Base-by-base conservation (phyloP, 2,888 invertebrate genomes). In the Gibbula magus region DNA sequence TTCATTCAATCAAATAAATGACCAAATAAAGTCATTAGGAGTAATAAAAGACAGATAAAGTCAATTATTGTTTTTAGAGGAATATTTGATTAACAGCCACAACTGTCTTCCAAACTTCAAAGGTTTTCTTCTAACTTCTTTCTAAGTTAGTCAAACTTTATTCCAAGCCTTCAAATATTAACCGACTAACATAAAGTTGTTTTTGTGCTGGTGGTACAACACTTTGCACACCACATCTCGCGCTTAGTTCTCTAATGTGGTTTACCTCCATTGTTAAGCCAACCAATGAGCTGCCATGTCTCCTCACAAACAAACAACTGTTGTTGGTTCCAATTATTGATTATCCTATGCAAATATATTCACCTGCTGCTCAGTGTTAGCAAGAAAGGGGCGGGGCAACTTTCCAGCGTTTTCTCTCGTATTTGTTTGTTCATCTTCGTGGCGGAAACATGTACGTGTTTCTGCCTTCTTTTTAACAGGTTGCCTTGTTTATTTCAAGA, bases 241-340 rank as follows among this genome's bases (percentile, higher is more conserved):
- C 16, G 25, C 29, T 29, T 29, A 61, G 16, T 61, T 61, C 61
- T 61, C 29, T 61, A 29, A 61, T 29, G 61, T 61, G 29, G 61
- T 29, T 61, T 61, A 25, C 29, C 61, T 18, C 61, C 61, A 29
- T 61, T 61, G 61, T 61, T 61, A 61, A 61, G 22, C 61, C 29
- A 16, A 61, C 61, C 29, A 29, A 61, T 29, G 29, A 61, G 61
- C 61, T 25, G 13, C n/a, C 61, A 61, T 61, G 29, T 61, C 29
- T 5, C 25, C 18, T 61, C 29, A 29, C 29, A 61, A 61, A 61
- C 61, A 61, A 61, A 61, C 61, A 29, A 61, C 16, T 25, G 61
- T 61, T 61, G 61, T 61, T 61, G 61, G 25, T 61, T 61, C 25
- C 61, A 61, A 61, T 61, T 61, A 61, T 61, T 61, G 61, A 61